These are phyloP conservation scores for Aporophyla nigra DNA, from an alignment of 2,888 invertebrate genomes.

Conservation along the genomic window DNA sequence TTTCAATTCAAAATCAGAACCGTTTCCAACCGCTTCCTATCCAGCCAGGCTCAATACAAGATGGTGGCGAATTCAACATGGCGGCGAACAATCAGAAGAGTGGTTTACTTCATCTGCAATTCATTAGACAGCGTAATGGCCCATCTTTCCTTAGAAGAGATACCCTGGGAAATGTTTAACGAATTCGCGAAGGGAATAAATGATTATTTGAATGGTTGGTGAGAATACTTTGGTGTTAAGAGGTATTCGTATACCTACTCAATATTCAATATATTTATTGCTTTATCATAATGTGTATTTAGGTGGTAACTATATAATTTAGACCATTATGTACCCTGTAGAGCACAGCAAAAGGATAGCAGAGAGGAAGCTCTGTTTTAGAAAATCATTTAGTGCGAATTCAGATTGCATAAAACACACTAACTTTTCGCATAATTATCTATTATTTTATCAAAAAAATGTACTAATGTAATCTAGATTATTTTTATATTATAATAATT, in stretches of 20 bases:
- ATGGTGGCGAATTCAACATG: slow-evolving; percentile 55
- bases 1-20: slow-evolving; percentile 34
- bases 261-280: not conserved
- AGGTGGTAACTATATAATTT: too few relatives aligned
- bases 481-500: too few relatives aligned
- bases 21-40: slow-evolving; percentile 31
- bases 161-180: slow-evolving; percentile 24
- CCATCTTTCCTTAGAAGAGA: slow-evolving; percentile 49
- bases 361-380: too few relatives aligned
- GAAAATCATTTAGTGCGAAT: too few relatives aligned
- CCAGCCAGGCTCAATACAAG: slow-evolving; percentile 31
- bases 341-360: too few relatives aligned
- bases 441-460: too few relatives aligned
- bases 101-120: slow-evolving; percentile 65
- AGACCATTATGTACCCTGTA: too few relatives aligned
- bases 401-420: too few relatives aligned
- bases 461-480: too few relatives aligned
- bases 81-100: slow-evolving; percentile 63
- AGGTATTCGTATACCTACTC: not conserved
- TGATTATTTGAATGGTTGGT: not conserved
- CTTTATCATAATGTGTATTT: too few relatives aligned
- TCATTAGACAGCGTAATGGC: slow-evolving; percentile 64
- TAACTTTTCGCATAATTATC: too few relatives aligned
- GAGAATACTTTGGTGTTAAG: not conserved
- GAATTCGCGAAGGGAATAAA: slow-evolving; percentile 16